These are phyloP conservation scores for Oryzias curvinotus DNA, from an alignment of 2,113 vertebrate species.

Conservation along the genomic window DNA sequence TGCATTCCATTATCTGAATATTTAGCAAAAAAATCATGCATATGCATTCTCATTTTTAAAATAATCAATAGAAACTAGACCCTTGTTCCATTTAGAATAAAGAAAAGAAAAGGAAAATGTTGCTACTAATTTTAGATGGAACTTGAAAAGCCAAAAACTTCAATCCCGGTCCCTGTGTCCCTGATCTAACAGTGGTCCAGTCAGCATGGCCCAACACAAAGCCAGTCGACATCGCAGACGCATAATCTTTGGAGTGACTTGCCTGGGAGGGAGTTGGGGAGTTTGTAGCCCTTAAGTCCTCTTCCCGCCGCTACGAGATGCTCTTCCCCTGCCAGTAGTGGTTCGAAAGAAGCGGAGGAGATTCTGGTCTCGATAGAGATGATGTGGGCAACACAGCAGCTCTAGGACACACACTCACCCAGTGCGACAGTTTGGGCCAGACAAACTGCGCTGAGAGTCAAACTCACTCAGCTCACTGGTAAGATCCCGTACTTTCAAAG, in stretches of 20 bases:
- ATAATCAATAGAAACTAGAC: slow-evolving; percentile 18
- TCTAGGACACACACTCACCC: slow-evolving; percentile 44
- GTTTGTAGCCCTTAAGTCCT: slow-evolving; percentile 61
- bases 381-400: slow-evolving; percentile 54
- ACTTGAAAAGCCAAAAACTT: slow-evolving; percentile 22
- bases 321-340: slow-evolving; percentile 55
- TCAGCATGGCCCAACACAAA: slow-evolving; percentile 43
- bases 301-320: slow-evolving; percentile 49
- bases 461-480: slow-evolving; percentile 20
- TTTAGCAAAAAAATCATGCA: neutral
- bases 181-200: slow-evolving; percentile 22
- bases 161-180: slow-evolving; percentile 4
- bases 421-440: slow-evolving; percentile 34
- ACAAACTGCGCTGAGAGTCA: slow-evolving; percentile 48
- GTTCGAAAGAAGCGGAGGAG: slow-evolving; percentile 39
- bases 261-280: slow-evolving; percentile 59
- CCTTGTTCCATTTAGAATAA: neutral
- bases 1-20: slow-evolving; percentile 1
- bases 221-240: slow-evolving; percentile 47
- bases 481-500: slow-evolving; percentile 33
- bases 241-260: slow-evolving; percentile 66
- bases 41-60: slow-evolving; percentile 11
- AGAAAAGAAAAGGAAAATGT: neutral
- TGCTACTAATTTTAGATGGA: neutral
- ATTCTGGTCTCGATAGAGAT: slow-evolving; percentile 38